Percentiles rank a stretch among this genome's conserved stretches.
These are phyloP conservation scores for Lytechinus pictus DNA, from an alignment of 35 echinoderm and acorn worm species.

Conservation along the genomic window DNA sequence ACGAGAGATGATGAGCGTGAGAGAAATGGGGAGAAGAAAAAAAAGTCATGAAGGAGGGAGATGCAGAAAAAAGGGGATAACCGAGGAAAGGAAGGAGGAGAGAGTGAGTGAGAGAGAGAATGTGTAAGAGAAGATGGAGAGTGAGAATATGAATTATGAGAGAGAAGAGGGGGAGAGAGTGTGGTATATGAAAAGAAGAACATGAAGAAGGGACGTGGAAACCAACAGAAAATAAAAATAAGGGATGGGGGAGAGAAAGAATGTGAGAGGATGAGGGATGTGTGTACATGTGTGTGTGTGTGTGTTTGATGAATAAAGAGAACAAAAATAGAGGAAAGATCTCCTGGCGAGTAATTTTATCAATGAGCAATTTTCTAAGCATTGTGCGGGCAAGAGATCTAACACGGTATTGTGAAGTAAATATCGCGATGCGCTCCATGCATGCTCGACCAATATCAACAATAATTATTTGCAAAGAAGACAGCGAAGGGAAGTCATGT, in stretches of 20 bases:
- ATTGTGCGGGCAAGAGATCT: background rate
- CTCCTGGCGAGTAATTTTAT: slow-evolving; percentile 26
- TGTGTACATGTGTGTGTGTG: background rate
- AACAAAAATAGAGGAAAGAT: background rate
- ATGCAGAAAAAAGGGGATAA: too few species aligned
- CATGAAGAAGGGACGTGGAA: too few species aligned
- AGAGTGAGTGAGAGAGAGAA: too few species aligned
- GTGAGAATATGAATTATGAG: too few species aligned
- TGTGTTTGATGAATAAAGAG: background rate
- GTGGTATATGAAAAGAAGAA: too few species aligned
- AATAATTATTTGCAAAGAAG: slow-evolving; percentile 29
- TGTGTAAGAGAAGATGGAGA: too few species aligned
- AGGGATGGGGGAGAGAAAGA: background rate
- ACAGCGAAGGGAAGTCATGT: background rate
- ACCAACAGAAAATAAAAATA: too few species aligned
- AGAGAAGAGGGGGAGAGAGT: too few species aligned
- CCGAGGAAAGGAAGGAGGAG: too few species aligned
- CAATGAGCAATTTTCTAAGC: slow-evolving; percentile 33
- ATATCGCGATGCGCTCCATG: background rate
- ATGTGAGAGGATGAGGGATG: background rate
- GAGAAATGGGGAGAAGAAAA: too few species aligned
- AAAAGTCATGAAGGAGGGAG: too few species aligned
- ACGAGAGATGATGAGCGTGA: too few species aligned
- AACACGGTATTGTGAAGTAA: background rate
- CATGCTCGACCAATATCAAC: slow-evolving; percentile 28